Base-by-base conservation (phyloP, 2,797 vertebrate species). In the Cryptoprocta ferox region DNA sequence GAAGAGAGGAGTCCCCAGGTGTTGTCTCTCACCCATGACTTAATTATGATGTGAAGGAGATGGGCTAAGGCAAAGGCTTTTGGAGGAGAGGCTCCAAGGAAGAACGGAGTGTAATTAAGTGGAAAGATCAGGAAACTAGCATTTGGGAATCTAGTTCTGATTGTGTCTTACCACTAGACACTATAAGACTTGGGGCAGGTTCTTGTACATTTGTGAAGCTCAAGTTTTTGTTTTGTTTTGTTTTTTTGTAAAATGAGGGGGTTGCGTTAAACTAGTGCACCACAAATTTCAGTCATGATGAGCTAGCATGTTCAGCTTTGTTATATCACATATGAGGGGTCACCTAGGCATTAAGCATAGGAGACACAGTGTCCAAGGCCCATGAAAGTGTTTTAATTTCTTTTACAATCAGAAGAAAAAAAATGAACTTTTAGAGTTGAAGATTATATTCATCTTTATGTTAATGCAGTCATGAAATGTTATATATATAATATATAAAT, bases 371-470 rank as follows among this genome's bases (percentile, higher is more conserved):
- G n/a, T 35, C 50, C 9, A 42, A 30, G 81, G 66, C 4, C 53
- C 35, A 73, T 6, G 13, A 37, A 50, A 73, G 87, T 45, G 12
- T 37, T 78, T 82, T 28, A 88, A 66, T 79, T 66, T 71, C 8
- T 90, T 83, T 94, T 70, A 48, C 30, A 80, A 84, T 88, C 21
- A 76, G 28, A 78, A 71, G 37, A 75, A 91, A 83, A 83, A 81
- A 82, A 65, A 19, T 18, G 26, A 94, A 53, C 13, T 76, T 83
- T 70, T 18, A 50, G 56, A 95, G 59, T 50, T 85, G 56, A 70
- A 37, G 37, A 89, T 85, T 76, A 80, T 48, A 39, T 68, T 75
- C 21, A 91, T 79, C 50, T 71, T 65, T 78, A 70, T n/a, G 50
- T 30, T 9, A 76, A 13, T 59, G 8, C 4, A 66, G 30, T 82